Evolutionary conservation across 2,888 invertebrate species (phyloP), one percentile per base, ranked within the genome.

Genomic region (Nezara viridula): DNA sequence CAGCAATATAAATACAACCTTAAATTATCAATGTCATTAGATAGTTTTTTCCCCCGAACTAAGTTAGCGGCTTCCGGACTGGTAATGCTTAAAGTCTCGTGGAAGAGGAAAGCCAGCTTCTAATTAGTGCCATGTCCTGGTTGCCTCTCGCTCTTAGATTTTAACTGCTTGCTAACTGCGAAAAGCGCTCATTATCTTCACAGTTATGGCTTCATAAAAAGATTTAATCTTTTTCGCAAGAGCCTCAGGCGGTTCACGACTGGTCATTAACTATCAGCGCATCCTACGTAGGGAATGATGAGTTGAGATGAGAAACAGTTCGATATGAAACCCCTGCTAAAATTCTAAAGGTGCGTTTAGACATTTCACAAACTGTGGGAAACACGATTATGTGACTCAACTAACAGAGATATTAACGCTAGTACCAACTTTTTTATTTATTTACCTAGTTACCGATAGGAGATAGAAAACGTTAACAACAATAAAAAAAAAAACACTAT

Each of bases 181-280:
- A 32, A 66, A 66, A 66, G 66, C 32, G 4, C 66, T 37, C 66
- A 66, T 66, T 66, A 66, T 66, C 66, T 32, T 66, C 66, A 1
- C 66, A 32, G 66, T 66, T 66, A 66, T 66, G 66, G 66, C 66
- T 66, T 66, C 66, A 66, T 66, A 66, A 66, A 66, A 66, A 66
- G 66, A 66, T 66, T 66, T 66, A 66, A 66, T 66, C 32, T 66
- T 32, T 66, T 66, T 32, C 32, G 32, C 16, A 32, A 66, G 32
- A 19, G 66, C 66, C 32, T 2, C 66, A 16, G 66, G 32, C 66
- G 32, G 32, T 66, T 66, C 19, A 19, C 4, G 66, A 66, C 32
- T 32, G 32, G 66, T 66, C 32, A 32, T 66, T 66, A 66, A 66
- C 66, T 66, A 10, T 32, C 32, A 37, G 32, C 3, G 7, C 66